phyloP scores from a whole-genome alignment of 2,888 invertebrate species.

The Seladonia tumulorum region DNA sequence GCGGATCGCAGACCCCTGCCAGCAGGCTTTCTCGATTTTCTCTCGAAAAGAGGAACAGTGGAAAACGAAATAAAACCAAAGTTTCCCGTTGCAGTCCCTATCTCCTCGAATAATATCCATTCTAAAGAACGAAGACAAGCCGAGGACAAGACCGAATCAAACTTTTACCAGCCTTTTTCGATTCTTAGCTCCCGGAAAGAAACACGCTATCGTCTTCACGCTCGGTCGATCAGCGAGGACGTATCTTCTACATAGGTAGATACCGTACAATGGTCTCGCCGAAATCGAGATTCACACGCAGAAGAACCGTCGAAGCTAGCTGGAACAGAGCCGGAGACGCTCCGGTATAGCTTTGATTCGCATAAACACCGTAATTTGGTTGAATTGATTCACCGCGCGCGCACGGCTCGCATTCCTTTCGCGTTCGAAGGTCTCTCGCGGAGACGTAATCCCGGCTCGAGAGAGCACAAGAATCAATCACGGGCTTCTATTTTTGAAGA shows the following conservation, averaged over 20 bases:
- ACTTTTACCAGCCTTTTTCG: neutral
- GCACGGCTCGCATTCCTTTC: constrained; percentile 40
- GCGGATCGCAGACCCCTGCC: neutral
- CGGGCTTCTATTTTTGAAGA: constrained; percentile 48
- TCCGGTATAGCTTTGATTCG: neutral
- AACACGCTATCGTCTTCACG: neutral
- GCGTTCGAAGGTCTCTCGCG: constrained; percentile 15
- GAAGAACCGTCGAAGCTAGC: neutral
- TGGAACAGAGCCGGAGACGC: neutral
- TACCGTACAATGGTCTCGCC: neutral
- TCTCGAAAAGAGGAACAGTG: neutral
- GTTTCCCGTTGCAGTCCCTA: neutral
- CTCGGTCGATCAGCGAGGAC: neutral
- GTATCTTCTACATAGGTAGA: neutral
- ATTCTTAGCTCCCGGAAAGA: neutral
- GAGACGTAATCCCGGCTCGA: constrained; percentile 4
- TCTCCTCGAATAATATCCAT: neutral
- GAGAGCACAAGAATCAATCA: constrained; percentile 53
- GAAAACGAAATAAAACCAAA: neutral
- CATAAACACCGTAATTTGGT: constrained; percentile 43
- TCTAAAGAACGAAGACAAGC: neutral
- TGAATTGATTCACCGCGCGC: constrained; percentile 43
- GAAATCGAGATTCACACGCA: neutral
- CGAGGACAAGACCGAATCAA: neutral
- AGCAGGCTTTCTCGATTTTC: neutral